Evolutionary conservation across 2,113 vertebrate species (phyloP).

Genomic region (Cottus gobio): DNA sequence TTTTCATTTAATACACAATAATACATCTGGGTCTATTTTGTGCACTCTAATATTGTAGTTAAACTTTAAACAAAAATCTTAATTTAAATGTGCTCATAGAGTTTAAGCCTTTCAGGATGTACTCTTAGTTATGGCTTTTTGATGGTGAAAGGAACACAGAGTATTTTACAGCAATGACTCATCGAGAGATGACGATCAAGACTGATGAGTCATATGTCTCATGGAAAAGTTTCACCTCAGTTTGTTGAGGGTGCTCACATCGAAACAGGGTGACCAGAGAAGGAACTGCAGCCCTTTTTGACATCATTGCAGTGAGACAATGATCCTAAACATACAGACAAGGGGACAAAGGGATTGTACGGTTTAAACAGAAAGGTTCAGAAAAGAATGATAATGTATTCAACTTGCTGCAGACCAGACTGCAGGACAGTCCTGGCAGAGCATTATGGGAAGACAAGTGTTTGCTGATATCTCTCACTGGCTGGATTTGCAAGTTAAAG

Average conservation of each 20-base stretch:
- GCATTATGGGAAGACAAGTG: not conserved
- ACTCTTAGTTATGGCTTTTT: not conserved
- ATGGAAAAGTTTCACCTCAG: conserved; percentile 7
- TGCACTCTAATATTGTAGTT: not conserved
- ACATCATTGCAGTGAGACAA: not conserved
- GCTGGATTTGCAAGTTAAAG: conserved; percentile 21
- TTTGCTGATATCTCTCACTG: not conserved
- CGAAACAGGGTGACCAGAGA: not conserved
- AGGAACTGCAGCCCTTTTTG: not conserved
- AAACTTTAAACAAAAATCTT: not conserved
- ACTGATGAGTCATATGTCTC: not conserved
- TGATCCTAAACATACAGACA: not conserved
- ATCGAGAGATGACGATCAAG: not conserved
- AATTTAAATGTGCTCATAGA: not conserved
- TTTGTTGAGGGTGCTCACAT: not conserved
- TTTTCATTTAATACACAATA: not conserved
- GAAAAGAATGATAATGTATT: not conserved
- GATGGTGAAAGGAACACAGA: not conserved
- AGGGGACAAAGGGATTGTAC: not conserved
- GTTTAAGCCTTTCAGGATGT: not conserved
- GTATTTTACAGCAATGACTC: not conserved
- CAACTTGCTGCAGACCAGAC: not conserved
- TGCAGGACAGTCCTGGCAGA: not conserved
- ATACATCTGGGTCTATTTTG: not conserved
- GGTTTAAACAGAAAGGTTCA: not conserved